Evolutionary conservation across 1,140 invertebrate genomes (phyloP).

Genomic region (Nephotettix cincticeps): DNA sequence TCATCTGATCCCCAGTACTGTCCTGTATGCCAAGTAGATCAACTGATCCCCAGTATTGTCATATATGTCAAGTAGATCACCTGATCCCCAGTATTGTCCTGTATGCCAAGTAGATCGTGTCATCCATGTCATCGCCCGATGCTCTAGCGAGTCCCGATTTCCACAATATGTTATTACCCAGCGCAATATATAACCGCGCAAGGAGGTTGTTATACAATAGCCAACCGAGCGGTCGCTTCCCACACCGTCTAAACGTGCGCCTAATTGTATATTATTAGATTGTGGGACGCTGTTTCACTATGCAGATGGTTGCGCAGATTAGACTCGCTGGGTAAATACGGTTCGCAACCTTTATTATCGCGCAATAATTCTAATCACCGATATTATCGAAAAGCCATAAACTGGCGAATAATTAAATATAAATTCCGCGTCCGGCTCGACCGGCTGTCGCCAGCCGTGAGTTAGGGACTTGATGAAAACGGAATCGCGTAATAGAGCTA

Average conservation of each 20-base stretch:
- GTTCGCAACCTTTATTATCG: not conserved
- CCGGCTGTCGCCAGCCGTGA: too few relatives aligned
- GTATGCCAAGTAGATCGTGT: too few relatives aligned
- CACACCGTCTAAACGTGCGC: conserved; percentile 16
- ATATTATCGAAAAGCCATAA: conserved; percentile 12
- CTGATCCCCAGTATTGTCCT: too few relatives aligned
- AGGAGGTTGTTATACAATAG: conserved; percentile 21
- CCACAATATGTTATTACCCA: conserved; percentile 11
- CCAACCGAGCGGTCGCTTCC: not conserved
- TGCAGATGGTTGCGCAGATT: conserved; percentile 20
- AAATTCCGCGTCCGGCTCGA: not conserved
- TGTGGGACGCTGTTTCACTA: conserved; percentile 12
- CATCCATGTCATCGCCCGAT: not conserved
- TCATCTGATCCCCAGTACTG: too few relatives aligned
- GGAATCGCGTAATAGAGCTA: too few relatives aligned
- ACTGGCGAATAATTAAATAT: conserved; percentile 2
- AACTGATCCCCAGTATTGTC: too few relatives aligned
- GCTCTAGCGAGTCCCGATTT: not conserved
- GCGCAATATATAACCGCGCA: conserved; percentile 16
- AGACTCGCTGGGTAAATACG: conserved; percentile 6
- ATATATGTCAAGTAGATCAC: too few relatives aligned
- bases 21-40: too few relatives aligned
- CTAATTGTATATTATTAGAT: conserved; percentile 23
- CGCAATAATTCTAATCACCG: conserved; percentile 7
- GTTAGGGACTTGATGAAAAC: too few relatives aligned